These are phyloP conservation scores for Helicolenus hilgendorfi DNA, from an alignment of 2,797 vertebrate genomes.

Conservation along the genomic window DNA sequence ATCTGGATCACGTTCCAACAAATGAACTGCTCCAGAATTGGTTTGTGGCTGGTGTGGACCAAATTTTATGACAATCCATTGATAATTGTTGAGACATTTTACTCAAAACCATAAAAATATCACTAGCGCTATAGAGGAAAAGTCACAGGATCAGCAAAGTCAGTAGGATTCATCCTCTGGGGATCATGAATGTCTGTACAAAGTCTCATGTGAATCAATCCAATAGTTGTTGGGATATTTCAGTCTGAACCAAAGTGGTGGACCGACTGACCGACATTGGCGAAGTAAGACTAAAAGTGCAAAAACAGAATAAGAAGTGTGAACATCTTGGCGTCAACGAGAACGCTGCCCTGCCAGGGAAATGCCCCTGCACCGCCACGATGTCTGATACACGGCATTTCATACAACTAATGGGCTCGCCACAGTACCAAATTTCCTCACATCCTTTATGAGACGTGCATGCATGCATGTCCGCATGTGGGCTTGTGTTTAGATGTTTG, in stretches of 20 bases:
- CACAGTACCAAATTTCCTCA: constrained; percentile 37
- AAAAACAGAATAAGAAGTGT: not conserved
- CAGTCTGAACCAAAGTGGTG: not conserved
- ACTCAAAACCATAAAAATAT: not conserved
- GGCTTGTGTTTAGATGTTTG: constrained; percentile 49
- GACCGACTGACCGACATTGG: not conserved
- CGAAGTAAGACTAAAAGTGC: not conserved
- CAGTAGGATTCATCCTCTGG: no score
- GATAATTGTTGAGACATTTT: not conserved
- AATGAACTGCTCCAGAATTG: not conserved
- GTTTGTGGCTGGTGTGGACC: not conserved
- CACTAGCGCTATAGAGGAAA: not conserved
- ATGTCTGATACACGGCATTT: constrained; percentile 2
- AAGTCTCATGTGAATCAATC: not conserved
- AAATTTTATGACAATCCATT: not conserved
- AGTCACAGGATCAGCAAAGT: not conserved
- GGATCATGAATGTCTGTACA: not conserved
- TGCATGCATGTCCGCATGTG: constrained; percentile 31
- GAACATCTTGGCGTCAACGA: not conserved
- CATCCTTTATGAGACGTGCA: constrained; percentile 21
- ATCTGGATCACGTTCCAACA: not conserved
- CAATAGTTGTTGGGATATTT: not conserved
- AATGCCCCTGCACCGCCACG: not conserved
- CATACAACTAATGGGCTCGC: constrained; percentile 10
- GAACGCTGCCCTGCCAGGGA: not conserved